phyloP scores from a whole-genome alignment of 2,113 vertebrate species.

The Alligator sinensis region DNA sequence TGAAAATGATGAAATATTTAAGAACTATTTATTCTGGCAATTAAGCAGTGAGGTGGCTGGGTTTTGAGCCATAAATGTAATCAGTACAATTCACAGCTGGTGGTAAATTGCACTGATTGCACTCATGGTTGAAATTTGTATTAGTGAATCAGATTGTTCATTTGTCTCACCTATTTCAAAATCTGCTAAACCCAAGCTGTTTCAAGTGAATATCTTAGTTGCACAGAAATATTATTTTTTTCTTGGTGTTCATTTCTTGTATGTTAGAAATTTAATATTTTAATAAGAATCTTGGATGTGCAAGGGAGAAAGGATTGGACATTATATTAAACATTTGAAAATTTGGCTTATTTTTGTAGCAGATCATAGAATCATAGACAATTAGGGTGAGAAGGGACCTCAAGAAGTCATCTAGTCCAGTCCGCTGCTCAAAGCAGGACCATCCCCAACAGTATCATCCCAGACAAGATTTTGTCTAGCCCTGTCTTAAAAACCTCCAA shows the following conservation, averaged over 20 bases:
- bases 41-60: slow-evolving; percentile 16
- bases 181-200: neutral
- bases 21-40: neutral
- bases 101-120: slow-evolving; percentile 14
- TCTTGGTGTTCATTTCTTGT: slow-evolving; percentile 27
- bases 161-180: slow-evolving; percentile 2
- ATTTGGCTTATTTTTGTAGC: slow-evolving; percentile 4
- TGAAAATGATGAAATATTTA: neutral
- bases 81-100: slow-evolving; percentile 12
- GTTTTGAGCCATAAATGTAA: slow-evolving; percentile 17
- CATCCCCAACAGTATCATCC: no score
- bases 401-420: no score
- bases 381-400: no score
- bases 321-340: neutral
- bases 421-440: no score
- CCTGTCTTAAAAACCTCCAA: no score
- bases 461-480: no score
- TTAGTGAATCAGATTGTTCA: neutral
- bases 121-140: slow-evolving; percentile 45
- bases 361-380: neutral
- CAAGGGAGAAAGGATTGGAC: neutral
- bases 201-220: neutral
- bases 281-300: neutral
- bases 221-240: slow-evolving; percentile 1
- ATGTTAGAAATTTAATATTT: neutral